Evolutionary conservation across 1,140 invertebrate species (phyloP).

Genomic region (Drosophila parvula): DNA sequence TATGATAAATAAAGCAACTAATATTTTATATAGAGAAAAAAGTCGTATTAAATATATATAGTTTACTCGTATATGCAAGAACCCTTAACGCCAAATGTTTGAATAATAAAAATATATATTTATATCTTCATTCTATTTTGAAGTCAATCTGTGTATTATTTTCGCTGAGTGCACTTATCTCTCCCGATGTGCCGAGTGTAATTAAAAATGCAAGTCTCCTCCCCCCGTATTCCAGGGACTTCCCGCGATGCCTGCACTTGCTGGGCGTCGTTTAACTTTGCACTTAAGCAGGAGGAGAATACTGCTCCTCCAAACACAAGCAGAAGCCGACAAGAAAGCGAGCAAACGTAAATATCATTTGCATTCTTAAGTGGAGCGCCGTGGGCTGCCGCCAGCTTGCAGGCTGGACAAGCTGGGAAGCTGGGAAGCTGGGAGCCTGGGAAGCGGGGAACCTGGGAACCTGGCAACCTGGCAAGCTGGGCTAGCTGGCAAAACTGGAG

Average conservation of each 20-base stretch:
- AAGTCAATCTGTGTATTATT: neutral
- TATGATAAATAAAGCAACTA: too few relatives aligned
- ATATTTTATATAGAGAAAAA: too few relatives aligned
- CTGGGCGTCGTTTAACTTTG: slow-evolving; percentile 76
- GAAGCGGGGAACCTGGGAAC: neutral
- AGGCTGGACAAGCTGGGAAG: neutral
- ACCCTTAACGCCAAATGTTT: too few relatives aligned
- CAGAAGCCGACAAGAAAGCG: slow-evolving; percentile 31
- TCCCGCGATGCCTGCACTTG: slow-evolving; percentile 41
- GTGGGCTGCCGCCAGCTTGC: slow-evolving; percentile 33
- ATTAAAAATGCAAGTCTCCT: slow-evolving; percentile 73
- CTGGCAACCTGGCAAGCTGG: slow-evolving; percentile 3
- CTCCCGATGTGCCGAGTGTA: slow-evolving; percentile 62
- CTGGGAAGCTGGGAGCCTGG: neutral
- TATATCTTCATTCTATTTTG: neutral
- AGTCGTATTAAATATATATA: too few relatives aligned
- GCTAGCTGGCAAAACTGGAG: neutral
- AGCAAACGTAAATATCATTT: slow-evolving; percentile 79
- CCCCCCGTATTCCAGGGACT: slow-evolving; percentile 1
- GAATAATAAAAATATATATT: neutral
- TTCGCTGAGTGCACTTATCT: slow-evolving; percentile 32
- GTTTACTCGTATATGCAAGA: too few relatives aligned
- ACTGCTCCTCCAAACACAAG: neutral
- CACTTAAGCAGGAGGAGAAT: slow-evolving; percentile 62
- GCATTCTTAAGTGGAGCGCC: slow-evolving; percentile 75